phyloP scores from a whole-genome alignment of 2,113 vertebrate species.

The Sinocyclocheilus grahami region DNA sequence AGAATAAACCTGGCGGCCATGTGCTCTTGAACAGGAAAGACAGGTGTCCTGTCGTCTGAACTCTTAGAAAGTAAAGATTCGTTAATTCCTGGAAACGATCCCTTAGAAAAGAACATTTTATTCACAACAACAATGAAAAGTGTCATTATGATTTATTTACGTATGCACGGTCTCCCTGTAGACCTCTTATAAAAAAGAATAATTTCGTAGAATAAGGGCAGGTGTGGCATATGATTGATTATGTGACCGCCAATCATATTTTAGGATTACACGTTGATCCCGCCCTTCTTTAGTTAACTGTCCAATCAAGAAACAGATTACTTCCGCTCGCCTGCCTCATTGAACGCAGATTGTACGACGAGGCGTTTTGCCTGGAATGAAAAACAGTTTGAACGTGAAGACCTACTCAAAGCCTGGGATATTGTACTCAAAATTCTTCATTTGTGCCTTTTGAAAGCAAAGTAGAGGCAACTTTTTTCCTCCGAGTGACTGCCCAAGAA shows the following conservation, averaged over 20 bases:
- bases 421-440: not conserved
- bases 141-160: not conserved
- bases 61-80: not conserved
- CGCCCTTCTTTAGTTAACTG: constrained; percentile 11
- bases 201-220: constrained; percentile 38
- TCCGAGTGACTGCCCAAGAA: constrained; percentile 19
- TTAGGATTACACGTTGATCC: constrained; percentile 1
- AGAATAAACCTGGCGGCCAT: not conserved
- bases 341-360: constrained; percentile 14
- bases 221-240: constrained; percentile 55
- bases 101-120: too few species aligned
- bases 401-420: not conserved
- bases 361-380: not conserved
- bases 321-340: constrained; percentile 47
- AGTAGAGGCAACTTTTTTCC: not conserved
- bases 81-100: not conserved
- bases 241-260: constrained; percentile 22
- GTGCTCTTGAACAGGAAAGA: constrained; percentile 5
- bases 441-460: not conserved
- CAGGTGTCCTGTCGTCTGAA: not conserved
- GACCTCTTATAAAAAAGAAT: constrained; percentile 25
- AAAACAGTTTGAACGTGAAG: constrained; percentile 6
- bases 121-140: not conserved
- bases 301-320: constrained; percentile 49
- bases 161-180: not conserved